Evolutionary conservation across 2,113 vertebrate genomes (phyloP).

Genomic region (Apodemus sylvaticus): DNA sequence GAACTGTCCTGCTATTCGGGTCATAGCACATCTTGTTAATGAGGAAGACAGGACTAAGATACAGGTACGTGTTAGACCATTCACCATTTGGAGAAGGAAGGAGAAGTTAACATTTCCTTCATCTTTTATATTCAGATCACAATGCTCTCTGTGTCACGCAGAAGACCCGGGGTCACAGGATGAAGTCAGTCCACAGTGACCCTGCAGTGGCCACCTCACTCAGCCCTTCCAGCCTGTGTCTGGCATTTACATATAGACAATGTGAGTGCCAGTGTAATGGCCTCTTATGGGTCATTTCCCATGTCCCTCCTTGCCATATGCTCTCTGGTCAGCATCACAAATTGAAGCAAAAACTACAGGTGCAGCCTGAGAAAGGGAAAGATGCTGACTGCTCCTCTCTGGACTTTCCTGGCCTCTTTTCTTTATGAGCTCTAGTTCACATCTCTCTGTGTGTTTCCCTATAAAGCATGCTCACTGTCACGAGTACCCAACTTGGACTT

Average conservation of each 20-base stretch:
- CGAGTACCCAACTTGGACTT: background rate
- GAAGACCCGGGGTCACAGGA: background rate
- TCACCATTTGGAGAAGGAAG: background rate
- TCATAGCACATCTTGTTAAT: background rate
- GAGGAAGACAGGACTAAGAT: background rate
- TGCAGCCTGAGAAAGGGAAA: background rate
- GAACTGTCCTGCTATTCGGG: background rate
- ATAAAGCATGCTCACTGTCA: background rate
- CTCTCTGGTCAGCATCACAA: background rate
- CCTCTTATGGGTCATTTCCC: background rate
- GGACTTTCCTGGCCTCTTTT: background rate
- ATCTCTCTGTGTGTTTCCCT: background rate
- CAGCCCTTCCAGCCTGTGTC: background rate
- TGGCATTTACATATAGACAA: background rate
- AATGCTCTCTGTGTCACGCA: background rate
- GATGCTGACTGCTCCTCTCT: background rate
- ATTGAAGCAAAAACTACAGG: background rate
- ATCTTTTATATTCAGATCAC: background rate
- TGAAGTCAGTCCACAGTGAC: background rate
- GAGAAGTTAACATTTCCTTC: background rate
- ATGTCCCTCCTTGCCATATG: background rate
- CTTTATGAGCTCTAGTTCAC: background rate
- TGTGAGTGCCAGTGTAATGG: background rate
- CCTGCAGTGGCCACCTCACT: background rate
- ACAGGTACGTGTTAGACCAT: fast-evolving